These are phyloP conservation scores for Sprattus sprattus DNA, from an alignment of 2,113 vertebrate genomes.

Conservation along the genomic window DNA sequence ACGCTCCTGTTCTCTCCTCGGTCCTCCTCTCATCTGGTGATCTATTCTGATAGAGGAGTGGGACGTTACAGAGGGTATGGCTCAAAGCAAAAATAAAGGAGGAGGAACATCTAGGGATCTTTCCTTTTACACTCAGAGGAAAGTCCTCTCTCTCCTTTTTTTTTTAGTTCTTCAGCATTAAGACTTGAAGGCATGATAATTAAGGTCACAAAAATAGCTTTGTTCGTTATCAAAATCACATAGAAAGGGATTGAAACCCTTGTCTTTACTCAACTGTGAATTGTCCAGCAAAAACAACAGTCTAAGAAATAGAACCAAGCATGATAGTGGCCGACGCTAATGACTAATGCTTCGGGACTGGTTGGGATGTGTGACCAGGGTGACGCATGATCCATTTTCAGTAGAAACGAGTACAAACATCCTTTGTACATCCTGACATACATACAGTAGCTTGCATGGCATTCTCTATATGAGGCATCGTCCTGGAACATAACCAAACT, in stretches of 20 bases:
- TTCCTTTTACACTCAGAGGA: neutral
- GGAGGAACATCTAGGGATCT: neutral
- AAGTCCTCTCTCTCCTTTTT: neutral
- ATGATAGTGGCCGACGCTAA: neutral
- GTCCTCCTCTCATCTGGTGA: neutral
- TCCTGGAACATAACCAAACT: slow-evolving; percentile 14
- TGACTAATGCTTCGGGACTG: neutral
- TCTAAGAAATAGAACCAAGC: neutral
- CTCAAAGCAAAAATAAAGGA: slow-evolving; percentile 17
- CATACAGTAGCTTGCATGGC: neutral
- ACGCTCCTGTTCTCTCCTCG: neutral
- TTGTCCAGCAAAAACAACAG: slow-evolving; percentile 23
- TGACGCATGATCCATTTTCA: neutral
- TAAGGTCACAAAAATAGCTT: slow-evolving; percentile 20
- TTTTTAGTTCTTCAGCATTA: slow-evolving; percentile 11
- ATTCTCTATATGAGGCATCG: slow-evolving; percentile 23
- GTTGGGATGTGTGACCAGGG: neutral
- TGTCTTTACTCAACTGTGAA: slow-evolving; percentile 23
- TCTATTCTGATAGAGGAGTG: neutral
- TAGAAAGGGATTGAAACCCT: neutral
- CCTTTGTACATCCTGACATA: slow-evolving; percentile 17
- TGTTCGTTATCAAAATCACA: slow-evolving; percentile 23
- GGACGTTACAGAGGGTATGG: neutral
- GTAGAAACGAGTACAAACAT: slow-evolving; percentile 4
- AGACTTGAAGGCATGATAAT: slow-evolving; percentile 14